Percentiles rank a stretch among this genome's conserved stretches.
These are phyloP conservation scores for Myxocyprinus asiaticus DNA, from an alignment of 2,113 vertebrate genomes.

Conservation along the genomic window DNA sequence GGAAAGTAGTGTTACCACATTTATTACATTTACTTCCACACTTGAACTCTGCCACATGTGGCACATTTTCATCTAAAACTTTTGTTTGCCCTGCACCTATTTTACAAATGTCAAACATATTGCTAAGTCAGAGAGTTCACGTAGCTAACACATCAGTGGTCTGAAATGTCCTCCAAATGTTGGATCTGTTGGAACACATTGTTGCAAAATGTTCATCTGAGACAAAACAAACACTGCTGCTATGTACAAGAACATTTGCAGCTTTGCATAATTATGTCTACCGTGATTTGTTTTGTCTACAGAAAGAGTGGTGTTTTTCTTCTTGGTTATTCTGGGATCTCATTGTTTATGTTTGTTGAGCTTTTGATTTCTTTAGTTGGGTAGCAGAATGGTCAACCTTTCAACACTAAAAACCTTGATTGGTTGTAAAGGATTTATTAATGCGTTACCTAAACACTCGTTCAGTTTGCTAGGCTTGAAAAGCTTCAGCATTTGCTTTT, in stretches of 20 bases:
- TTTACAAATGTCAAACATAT: too few relatives aligned
- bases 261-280: constrained; percentile 15
- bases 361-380: constrained; percentile 3
- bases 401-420: too few relatives aligned
- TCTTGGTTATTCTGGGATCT: not conserved
- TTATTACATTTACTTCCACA: not conserved
- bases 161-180: not conserved
- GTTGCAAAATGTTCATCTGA: not conserved
- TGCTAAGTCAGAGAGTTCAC: too few relatives aligned
- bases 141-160: too few relatives aligned
- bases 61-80: too few relatives aligned
- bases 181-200: not conserved
- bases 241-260: not conserved
- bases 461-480: too few relatives aligned
- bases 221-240: constrained; percentile 10
- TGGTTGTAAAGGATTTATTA: too few relatives aligned
- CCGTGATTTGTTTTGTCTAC: constrained; percentile 21
- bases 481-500: too few relatives aligned
- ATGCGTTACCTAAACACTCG: too few relatives aligned
- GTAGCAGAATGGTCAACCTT: too few relatives aligned
- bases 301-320: not conserved
- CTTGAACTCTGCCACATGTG: constrained; percentile 6
- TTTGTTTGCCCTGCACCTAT: too few relatives aligned
- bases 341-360: not conserved
- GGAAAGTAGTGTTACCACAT: not conserved